Evolutionary conservation across 2,113 vertebrate species (phyloP).

Genomic region (Actenoides lindsayi): DNA sequence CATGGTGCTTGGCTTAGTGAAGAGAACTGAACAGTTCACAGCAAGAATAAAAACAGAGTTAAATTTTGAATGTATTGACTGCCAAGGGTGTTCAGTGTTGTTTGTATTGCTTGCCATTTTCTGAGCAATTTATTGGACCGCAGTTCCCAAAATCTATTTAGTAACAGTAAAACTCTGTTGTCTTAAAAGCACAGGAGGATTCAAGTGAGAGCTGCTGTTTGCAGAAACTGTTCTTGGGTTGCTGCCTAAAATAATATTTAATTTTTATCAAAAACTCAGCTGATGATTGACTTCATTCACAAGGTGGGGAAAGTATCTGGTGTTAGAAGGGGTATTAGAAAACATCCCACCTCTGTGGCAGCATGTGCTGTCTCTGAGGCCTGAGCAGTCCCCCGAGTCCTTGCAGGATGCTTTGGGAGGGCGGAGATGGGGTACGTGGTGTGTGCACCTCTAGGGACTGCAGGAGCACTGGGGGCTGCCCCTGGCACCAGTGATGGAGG

Average conservation of each 20-base stretch:
- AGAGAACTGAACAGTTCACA: background rate
- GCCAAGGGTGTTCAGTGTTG: background rate
- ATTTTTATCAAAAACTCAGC: background rate
- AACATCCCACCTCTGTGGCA: background rate
- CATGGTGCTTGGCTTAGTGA: background rate
- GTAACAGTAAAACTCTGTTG: background rate
- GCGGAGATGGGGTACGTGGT: background rate
- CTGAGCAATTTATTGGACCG: background rate
- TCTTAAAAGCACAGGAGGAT: background rate
- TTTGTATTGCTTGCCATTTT: background rate
- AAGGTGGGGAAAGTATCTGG: background rate
- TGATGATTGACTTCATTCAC: background rate
- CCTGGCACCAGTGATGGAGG: rapidly evolving
- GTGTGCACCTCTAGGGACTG: no score
- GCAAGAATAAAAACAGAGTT: background rate
- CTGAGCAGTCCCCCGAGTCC: background rate
- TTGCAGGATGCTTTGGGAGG: background rate
- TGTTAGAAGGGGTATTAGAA: background rate
- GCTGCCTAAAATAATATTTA: background rate
- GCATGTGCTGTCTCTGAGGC: background rate
- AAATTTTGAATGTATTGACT: background rate
- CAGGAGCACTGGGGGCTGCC: background rate
- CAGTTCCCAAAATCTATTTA: background rate
- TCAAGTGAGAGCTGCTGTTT: background rate
- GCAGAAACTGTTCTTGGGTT: background rate